These are phyloP conservation scores for Tuta absoluta DNA, from an alignment of 2,888 invertebrate genomes.

Conservation along the genomic window DNA sequence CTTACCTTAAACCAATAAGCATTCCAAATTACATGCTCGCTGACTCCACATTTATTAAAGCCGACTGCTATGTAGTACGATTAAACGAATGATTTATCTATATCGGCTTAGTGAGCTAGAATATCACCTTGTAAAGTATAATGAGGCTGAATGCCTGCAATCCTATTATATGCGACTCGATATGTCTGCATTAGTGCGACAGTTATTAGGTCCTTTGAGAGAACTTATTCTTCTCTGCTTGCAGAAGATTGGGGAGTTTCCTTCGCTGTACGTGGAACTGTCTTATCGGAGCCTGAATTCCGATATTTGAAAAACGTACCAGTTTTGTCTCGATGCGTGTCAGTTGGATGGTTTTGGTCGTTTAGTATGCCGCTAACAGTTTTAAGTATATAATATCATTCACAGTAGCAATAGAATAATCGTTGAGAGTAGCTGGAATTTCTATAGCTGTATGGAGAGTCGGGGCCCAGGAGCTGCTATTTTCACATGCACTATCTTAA, in stretches of 20 bases:
- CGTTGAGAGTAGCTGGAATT: too few relatives aligned
- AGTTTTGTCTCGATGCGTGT: too few relatives aligned
- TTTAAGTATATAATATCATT: too few relatives aligned
- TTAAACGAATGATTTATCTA: constrained; percentile 63
- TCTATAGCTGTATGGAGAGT: too few relatives aligned
- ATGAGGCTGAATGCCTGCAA: constrained; percentile 57
- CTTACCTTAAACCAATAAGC: neutral
- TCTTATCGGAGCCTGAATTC: too few relatives aligned
- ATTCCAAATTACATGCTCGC: constrained; percentile 43
- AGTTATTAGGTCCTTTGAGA: constrained; percentile 54
- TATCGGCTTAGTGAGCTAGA: constrained; percentile 43
- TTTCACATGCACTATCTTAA: too few relatives aligned
- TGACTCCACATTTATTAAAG: constrained; percentile 36
- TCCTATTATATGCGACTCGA: constrained; percentile 62
- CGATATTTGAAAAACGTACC: too few relatives aligned
- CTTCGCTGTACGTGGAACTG: neutral
- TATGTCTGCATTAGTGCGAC: constrained; percentile 55
- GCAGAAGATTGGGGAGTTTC: neutral
- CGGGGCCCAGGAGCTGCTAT: too few relatives aligned
- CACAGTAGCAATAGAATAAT: too few relatives aligned
- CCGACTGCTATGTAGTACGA: constrained; percentile 70
- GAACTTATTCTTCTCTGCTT: constrained; percentile 45
- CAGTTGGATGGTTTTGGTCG: too few relatives aligned
- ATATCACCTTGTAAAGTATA: constrained; percentile 59
- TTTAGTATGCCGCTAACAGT: too few relatives aligned